Percentiles rank a stretch among this genome's conserved stretches.
Conservation (phyloP, 2,888 invertebrate species). For the Seira musarum region DNA sequence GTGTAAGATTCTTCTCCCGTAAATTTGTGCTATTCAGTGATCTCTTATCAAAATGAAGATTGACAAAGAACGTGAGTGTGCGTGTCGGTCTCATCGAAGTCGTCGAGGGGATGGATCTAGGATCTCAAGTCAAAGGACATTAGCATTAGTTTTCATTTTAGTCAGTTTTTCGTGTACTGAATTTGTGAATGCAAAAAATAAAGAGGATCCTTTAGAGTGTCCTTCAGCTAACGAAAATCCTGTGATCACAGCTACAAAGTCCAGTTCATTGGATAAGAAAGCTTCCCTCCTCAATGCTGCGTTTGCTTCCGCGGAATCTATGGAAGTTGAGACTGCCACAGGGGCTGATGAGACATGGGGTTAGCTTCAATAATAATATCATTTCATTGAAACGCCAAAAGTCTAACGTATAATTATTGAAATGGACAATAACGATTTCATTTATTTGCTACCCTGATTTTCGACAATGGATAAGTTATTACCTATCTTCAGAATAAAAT, state of each 20-base stretch:
- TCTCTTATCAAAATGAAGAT: too few species aligned
- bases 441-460: too few species aligned
- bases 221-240: conserved; percentile 40
- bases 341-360: conserved; percentile 58
- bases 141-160: conserved; percentile 21
- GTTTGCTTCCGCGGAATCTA: conserved; percentile 29
- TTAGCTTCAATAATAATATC: too few species aligned
- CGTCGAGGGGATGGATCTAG: neutral
- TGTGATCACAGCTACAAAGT: conserved; percentile 54
- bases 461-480: too few species aligned
- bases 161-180: conserved; percentile 21
- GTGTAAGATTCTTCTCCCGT: too few species aligned
- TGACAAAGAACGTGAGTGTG: conserved; percentile 10
- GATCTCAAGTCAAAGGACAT: conserved; percentile 36
- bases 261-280: conserved; percentile 38
- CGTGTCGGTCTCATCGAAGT: conserved; percentile 11
- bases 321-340: conserved; percentile 47
- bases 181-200: conserved; percentile 45
- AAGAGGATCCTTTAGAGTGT: conserved; percentile 50
- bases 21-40: too few species aligned
- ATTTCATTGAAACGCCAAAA: too few species aligned
- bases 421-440: too few species aligned
- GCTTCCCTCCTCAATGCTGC: conserved; percentile 29
- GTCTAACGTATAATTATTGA: too few species aligned
- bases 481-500: too few species aligned